Base-by-base conservation (phyloP, 1,140 invertebrate species). In the Zaprionus gabonicus region DNA sequence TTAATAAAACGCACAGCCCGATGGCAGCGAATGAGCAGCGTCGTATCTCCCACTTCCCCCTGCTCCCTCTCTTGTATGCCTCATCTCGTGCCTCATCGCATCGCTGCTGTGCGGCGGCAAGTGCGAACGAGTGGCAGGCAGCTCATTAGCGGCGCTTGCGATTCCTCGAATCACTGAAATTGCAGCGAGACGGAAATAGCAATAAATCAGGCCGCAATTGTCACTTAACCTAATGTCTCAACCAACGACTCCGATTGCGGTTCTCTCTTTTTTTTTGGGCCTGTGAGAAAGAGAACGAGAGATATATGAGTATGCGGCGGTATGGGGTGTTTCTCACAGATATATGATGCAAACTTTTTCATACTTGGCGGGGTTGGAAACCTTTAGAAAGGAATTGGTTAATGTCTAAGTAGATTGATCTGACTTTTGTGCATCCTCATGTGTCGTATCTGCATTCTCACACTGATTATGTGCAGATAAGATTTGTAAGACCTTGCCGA, bases 91-190 rank as follows among this genome's bases (percentile, higher is more conserved):
- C 9, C 31, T 34, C 46, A 49, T 57, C 28, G 6, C 64, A 10
- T 31, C n/a, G 15, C 13, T 7, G 5, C 65, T 10, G 12, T 12
- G 20, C 31, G 28, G 28, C 66, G 67, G 67, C 76, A 86, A 81
- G 70, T 82, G 80, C 77, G 74, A 81, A 57, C 62, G 51, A 68
- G 68, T 77, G 76, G 80, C 82, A 72, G 78, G 81, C 78, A 84
- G 84, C 85, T 90, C 85, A 88, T 88, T 91, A 90, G 91, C 90
- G 85, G 91, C 90, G 90, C 91, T 91, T 81, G 82, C 91, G 83
- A 91, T 91, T 91, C 85, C 77, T 74, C 82, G 90, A 91, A 91
- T 91, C 90, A 86, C 81, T 91, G 90, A 80, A 86, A 81, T 91
- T 81, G 85, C 91, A 91, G 78, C 64, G 85, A 79, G 87, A 92